These are phyloP conservation scores for Cetonia aurata DNA, from an alignment of 2,888 invertebrate species.

Conservation along the genomic window DNA sequence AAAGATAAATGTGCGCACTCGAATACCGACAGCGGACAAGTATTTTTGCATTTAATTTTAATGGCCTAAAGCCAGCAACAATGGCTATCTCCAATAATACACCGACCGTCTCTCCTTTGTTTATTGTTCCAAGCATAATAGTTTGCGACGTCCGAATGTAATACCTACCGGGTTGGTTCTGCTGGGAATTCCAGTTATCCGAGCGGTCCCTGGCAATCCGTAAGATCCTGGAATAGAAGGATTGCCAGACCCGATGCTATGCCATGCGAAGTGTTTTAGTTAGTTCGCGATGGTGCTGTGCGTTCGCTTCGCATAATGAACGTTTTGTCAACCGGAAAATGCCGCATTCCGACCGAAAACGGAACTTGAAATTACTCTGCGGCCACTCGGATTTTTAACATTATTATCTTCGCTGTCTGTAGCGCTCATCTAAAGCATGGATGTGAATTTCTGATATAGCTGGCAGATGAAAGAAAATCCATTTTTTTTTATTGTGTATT, in stretches of 20 bases:
- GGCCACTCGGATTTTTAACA: not conserved
- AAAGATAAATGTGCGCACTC: too few species aligned
- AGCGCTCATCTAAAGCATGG: too few species aligned
- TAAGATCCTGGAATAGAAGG: constrained; percentile 5
- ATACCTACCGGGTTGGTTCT: not conserved
- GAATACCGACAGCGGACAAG: too few species aligned
- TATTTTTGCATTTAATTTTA: too few species aligned
- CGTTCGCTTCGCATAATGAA: constrained; percentile 17
- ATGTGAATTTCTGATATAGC: too few species aligned
- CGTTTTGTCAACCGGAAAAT: constrained; percentile 25
- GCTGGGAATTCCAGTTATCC: constrained; percentile 15
- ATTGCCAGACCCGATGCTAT: constrained; percentile 1
- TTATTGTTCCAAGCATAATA: too few species aligned
- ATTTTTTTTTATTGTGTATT: too few species aligned
- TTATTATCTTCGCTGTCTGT: not conserved
- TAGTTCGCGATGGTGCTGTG: not conserved
- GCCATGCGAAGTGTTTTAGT: constrained; percentile 24
- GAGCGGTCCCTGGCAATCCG: not conserved
- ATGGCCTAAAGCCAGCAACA: too few species aligned
- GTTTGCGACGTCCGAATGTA: too few species aligned
- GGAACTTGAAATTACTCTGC: not conserved
- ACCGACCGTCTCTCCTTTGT: too few species aligned
- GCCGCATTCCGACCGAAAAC: constrained; percentile 9
- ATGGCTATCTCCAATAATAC: too few species aligned
- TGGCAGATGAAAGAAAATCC: too few species aligned